Conservation (phyloP, 2,113 vertebrate genomes). For the Acinonyx jubatus region DNA sequence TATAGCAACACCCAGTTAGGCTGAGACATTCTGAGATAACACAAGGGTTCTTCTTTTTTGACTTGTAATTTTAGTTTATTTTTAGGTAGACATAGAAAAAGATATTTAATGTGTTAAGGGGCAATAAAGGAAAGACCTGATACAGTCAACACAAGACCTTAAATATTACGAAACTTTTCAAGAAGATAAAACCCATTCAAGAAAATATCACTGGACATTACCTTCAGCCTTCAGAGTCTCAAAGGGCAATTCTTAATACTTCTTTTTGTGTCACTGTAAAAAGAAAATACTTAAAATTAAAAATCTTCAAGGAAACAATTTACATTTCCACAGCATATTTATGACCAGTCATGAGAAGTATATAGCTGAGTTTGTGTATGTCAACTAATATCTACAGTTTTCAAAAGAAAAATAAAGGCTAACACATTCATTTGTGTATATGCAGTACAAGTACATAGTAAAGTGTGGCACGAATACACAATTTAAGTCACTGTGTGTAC, state of each 20-base stretch:
- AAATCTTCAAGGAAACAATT: constrained; percentile 57
- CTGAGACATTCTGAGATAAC: background rate
- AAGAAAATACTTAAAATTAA: constrained; percentile 80
- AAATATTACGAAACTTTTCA: constrained; percentile 38
- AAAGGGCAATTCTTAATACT: constrained; percentile 84
- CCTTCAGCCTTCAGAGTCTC: constrained; percentile 81
- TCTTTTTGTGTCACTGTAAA: constrained; percentile 82
- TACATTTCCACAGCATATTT: constrained; percentile 74
- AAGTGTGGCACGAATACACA: background rate
- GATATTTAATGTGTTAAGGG: constrained; percentile 3
- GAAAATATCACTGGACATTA: constrained; percentile 71
- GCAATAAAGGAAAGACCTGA: constrained; percentile 8
- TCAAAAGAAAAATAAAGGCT: constrained; percentile 61
- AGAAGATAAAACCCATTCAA: constrained; percentile 20
- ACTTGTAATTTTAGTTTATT: constrained; percentile 44
- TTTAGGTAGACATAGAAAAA: background rate
- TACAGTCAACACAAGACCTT: background rate
- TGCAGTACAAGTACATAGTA: constrained; percentile 41
- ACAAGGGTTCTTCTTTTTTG: background rate
- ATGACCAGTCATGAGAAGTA: constrained; percentile 64
- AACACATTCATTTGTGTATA: constrained; percentile 35
- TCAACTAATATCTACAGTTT: constrained; percentile 74
- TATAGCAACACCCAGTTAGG: background rate
- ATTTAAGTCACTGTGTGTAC: background rate
- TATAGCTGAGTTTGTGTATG: constrained; percentile 66